Conservation (phyloP, 2,888 invertebrate genomes). For the Crematogaster levior region DNA sequence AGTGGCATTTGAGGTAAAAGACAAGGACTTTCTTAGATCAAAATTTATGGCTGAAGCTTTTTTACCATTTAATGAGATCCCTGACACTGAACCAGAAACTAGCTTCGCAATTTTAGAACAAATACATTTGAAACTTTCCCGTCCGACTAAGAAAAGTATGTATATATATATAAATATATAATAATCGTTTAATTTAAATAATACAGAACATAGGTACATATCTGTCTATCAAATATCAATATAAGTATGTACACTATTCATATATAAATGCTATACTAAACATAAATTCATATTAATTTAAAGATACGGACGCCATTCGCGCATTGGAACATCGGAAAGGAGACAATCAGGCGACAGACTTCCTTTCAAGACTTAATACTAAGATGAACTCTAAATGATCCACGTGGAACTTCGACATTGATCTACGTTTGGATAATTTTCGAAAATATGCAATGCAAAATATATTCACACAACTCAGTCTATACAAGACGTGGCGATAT, state of each 20-base stretch:
- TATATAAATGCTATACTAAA: constrained; percentile 2
- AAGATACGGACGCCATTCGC: constrained; percentile 91
- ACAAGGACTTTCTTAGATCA: constrained; percentile 97
- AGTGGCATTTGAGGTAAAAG: constrained; percentile 96
- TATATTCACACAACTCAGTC: constrained; percentile 33
- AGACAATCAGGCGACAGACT: constrained; percentile 95
- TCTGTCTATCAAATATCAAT: neutral
- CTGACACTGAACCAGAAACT: constrained; percentile 88
- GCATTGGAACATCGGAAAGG: constrained; percentile 94
- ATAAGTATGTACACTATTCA: neutral
- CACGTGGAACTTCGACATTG: constrained; percentile 14
- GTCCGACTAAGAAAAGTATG: constrained; percentile 90
- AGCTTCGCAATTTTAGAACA: constrained; percentile 89
- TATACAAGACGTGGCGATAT: constrained; percentile 20
- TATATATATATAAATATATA: too few relatives aligned
- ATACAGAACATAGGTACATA: neutral
- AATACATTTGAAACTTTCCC: constrained; percentile 90
- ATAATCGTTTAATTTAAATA: neutral
- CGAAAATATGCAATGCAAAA: constrained; percentile 39
- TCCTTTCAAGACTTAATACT: constrained; percentile 91
- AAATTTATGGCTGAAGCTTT: constrained; percentile 98
- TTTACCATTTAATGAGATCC: constrained; percentile 92
- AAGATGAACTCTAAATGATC: constrained; percentile 65
- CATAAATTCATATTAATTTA: constrained; percentile 43
- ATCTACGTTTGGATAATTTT: constrained; percentile 31